Conservation (phyloP, 2,888 invertebrate species). For the Drosophila maculinotata region DNA sequence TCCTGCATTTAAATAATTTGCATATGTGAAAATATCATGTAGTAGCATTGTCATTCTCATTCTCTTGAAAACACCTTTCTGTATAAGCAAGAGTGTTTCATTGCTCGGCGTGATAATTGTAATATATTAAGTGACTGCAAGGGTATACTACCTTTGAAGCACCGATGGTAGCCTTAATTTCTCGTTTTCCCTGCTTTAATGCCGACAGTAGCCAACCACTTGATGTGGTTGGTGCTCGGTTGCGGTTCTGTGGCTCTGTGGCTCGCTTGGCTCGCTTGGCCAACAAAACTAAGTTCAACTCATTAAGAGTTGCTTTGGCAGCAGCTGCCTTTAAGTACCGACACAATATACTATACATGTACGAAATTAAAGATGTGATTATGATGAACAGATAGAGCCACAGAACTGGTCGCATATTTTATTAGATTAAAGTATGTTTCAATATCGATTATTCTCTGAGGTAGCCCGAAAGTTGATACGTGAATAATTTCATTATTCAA, state of each 20-base stretch:
- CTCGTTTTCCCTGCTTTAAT: conserved; percentile 16
- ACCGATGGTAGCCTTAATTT: too few species aligned
- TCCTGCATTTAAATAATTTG: too few species aligned
- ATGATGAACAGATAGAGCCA: conserved; percentile 4
- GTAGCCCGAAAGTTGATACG: background rate
- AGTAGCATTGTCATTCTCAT: too few species aligned
- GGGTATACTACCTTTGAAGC: too few species aligned
- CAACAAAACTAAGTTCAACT: conserved; percentile 46
- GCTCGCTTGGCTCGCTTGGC: conserved; percentile 3
- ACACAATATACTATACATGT: conserved; percentile 7
- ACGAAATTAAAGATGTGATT: conserved; percentile 30
- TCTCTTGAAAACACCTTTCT: too few species aligned
- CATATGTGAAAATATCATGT: too few species aligned
- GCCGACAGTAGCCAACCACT: conserved; percentile 50
- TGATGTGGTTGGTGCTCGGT: conserved; percentile 47
- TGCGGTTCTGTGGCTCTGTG: conserved; percentile 35
- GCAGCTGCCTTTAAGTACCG: conserved; percentile 43
- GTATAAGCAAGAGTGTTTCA: too few species aligned
- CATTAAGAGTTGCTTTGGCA: conserved; percentile 46
- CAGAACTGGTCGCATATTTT: background rate
- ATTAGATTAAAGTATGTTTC: background rate
- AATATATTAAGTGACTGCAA: too few species aligned
- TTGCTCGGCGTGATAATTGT: too few species aligned
- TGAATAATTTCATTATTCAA: too few species aligned
- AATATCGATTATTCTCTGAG: background rate